Evolutionary conservation across 1,140 invertebrate genomes (phyloP).

Genomic region (Saccostrea cuccullata): DNA sequence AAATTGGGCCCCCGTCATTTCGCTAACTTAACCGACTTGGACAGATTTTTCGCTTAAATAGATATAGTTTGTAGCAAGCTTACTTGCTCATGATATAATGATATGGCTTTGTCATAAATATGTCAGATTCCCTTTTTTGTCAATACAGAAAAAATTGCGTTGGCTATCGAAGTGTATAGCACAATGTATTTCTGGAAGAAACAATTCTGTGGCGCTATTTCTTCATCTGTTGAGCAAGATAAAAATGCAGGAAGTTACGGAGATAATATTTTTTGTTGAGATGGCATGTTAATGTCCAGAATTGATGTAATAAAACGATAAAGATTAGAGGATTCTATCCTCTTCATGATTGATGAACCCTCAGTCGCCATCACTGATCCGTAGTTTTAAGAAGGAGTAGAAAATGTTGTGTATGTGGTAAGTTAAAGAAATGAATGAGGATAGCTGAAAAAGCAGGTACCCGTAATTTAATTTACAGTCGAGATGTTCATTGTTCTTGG

Average conservation of each 20-base stretch:
- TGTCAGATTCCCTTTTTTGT: background rate
- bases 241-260: too few relatives aligned
- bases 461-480: background rate
- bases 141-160: background rate
- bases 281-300: background rate
- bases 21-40: too few relatives aligned
- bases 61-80: too few relatives aligned
- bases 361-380: background rate
- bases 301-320: background rate
- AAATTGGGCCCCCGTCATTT: too few relatives aligned
- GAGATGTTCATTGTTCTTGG: background rate
- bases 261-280: too few relatives aligned
- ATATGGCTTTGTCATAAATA: background rate
- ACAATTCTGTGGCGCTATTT: background rate
- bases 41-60: too few relatives aligned
- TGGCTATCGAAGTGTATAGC: background rate
- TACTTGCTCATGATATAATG: too few relatives aligned
- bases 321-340: background rate
- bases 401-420: too few relatives aligned
- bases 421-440: too few relatives aligned
- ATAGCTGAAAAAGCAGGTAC: too few relatives aligned
- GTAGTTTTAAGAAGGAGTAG: background rate
- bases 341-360: background rate
- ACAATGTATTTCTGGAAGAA: background rate
- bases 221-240: too few relatives aligned